These are phyloP conservation scores for Lordiphosa collinella DNA, from an alignment of 1,140 invertebrate genomes.

Conservation along the genomic window DNA sequence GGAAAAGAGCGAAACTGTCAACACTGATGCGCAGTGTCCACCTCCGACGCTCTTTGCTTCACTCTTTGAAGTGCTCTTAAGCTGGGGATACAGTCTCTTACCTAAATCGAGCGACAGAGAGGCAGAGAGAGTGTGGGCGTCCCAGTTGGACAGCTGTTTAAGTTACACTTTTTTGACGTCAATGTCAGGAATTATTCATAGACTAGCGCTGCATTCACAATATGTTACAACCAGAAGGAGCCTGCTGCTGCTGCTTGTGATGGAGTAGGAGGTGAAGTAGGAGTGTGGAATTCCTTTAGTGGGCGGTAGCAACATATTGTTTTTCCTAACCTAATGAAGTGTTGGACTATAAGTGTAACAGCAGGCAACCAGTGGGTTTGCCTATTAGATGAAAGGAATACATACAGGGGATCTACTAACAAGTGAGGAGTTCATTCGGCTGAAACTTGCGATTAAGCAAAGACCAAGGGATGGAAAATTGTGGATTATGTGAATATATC, in stretches of 20 bases:
- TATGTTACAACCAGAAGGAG: conserved; percentile 24
- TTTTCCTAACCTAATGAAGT: conserved; percentile 55
- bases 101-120: too few species aligned
- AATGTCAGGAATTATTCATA: conserved; percentile 73
- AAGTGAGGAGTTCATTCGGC: not conserved
- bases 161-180: conserved; percentile 49
- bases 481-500: too few species aligned
- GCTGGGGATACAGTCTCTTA: not conserved
- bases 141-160: conserved; percentile 51
- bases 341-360: conserved; percentile 68
- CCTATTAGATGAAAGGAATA: conserved; percentile 22
- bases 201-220: conserved; percentile 51
- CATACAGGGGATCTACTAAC: not conserved
- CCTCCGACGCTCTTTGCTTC: conserved; percentile 2
- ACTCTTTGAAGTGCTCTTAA: conserved; percentile 29
- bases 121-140: conserved; percentile 37
- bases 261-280: not conserved
- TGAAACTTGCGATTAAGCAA: not conserved
- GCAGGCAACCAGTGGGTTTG: conserved; percentile 56
- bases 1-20: too few species aligned
- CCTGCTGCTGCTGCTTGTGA: not conserved
- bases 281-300: conserved; percentile 13
- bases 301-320: conserved; percentile 62
- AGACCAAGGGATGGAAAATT: too few species aligned
- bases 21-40: conserved; percentile 63